A percentile compares a stretch with the other conserved stretches of the same genome.
phyloP scores from a whole-genome alignment of 2,113 vertebrate genomes.

The Pavo muticus region DNA sequence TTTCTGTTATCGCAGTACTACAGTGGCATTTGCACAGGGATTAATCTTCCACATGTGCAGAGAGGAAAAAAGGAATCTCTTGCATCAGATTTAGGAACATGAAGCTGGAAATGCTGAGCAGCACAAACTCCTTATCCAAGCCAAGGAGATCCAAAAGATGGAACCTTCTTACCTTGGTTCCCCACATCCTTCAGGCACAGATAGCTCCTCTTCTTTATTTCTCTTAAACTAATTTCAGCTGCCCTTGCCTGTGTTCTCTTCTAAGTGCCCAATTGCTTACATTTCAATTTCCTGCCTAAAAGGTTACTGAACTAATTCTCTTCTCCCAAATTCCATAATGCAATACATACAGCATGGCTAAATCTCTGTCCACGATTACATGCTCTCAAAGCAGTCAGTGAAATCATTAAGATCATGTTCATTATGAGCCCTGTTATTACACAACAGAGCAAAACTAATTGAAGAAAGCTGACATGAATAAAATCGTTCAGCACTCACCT shows the following conservation, averaged over 20 bases:
- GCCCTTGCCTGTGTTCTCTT: not conserved
- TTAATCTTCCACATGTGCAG: not conserved
- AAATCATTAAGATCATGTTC: slow-evolving; percentile 63
- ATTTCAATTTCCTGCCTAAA: slow-evolving; percentile 39
- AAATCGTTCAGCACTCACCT: slow-evolving; percentile 62
- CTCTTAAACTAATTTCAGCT: not conserved
- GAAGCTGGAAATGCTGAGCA: not conserved
- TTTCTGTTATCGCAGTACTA: slow-evolving; percentile 24
- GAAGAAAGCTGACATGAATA: slow-evolving; percentile 68
- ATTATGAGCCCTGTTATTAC: slow-evolving; percentile 65
- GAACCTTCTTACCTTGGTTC: not conserved
- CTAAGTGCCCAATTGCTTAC: slow-evolving; percentile 28
- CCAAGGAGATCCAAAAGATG: not conserved
- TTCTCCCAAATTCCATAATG: slow-evolving; percentile 5
- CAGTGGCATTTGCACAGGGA: slow-evolving; percentile 12
- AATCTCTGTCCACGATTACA: slow-evolving; percentile 33
- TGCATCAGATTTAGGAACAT: not conserved
- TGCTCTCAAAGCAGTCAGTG: slow-evolving; percentile 47
- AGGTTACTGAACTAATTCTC: slow-evolving; percentile 22
- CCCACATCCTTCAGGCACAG: not conserved
- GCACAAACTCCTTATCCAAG: not conserved
- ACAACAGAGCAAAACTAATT: slow-evolving; percentile 72
- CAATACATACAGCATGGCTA: slow-evolving; percentile 26
- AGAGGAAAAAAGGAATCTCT: not conserved
- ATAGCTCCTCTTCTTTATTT: not conserved